These are phyloP conservation scores for Paralichthys olivaceus DNA, from an alignment of 2,113 vertebrate species.

Conservation along the genomic window DNA sequence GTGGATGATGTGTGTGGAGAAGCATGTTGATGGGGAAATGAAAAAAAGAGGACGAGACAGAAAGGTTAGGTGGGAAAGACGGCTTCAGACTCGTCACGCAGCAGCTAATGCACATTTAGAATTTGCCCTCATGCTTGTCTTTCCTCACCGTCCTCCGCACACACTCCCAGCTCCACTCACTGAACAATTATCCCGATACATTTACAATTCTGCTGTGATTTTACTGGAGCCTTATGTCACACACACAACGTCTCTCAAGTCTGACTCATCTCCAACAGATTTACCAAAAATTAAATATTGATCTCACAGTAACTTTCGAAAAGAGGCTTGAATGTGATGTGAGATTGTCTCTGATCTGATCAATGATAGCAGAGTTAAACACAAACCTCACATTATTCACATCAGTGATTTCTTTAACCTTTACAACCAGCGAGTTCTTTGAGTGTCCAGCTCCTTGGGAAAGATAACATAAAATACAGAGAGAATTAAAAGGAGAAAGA, in stretches of 20 bases:
- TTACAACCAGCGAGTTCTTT: constrained; percentile 13
- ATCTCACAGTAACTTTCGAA: constrained; percentile 56
- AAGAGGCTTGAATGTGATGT: constrained; percentile 36
- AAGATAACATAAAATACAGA: neutral
- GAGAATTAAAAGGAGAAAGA: constrained; percentile 11
- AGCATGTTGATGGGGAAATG: neutral
- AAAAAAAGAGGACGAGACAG: constrained; percentile 1
- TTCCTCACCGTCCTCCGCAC: constrained; percentile 16
- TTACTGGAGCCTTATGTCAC: constrained; percentile 42
- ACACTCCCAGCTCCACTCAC: constrained; percentile 26
- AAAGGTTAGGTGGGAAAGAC: neutral
- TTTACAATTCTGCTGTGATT: constrained; percentile 52
- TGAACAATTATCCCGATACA: constrained; percentile 31
- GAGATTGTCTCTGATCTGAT: constrained; percentile 31
- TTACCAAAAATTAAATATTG: constrained; percentile 76
- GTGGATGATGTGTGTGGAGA: constrained; percentile 5
- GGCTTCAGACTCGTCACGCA: neutral
- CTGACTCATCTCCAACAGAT: constrained; percentile 62
- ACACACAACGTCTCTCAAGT: constrained; percentile 40
- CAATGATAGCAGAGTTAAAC: constrained; percentile 9
- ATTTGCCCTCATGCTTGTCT: constrained; percentile 15
- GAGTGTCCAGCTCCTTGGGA: neutral
- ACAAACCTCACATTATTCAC: constrained; percentile 14
- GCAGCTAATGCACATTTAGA: constrained; percentile 12
- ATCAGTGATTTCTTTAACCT: constrained; percentile 31